Evolutionary conservation across 1,140 invertebrate genomes (phyloP).

Genomic region (Ceratina japonica): DNA sequence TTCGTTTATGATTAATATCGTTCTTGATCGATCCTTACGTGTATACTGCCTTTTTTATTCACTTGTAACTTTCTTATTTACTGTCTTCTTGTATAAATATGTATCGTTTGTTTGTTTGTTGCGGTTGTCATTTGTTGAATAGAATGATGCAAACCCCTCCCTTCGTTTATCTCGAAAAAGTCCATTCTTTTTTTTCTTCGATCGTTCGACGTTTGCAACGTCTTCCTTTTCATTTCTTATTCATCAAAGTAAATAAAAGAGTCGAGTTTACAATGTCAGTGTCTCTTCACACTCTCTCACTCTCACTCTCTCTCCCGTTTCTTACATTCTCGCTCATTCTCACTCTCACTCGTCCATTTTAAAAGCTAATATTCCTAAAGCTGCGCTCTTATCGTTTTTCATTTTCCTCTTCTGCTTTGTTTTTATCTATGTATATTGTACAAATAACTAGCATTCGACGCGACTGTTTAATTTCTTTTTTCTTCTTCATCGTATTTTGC

Average conservation of each 20-base stretch:
- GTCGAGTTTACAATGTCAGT: constrained; percentile 70
- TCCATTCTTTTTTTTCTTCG: constrained; percentile 69
- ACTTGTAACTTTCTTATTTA: constrained; percentile 76
- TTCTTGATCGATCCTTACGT: constrained; percentile 77
- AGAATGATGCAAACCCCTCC: constrained; percentile 73
- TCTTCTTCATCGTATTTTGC: constrained; percentile 40
- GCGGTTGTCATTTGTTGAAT: constrained; percentile 76
- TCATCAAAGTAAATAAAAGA: constrained; percentile 76
- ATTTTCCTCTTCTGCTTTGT: too few relatives aligned
- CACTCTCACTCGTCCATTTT: constrained; percentile 19
- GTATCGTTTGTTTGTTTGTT: constrained; percentile 61
- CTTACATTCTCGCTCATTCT: too few relatives aligned
- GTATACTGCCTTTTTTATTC: constrained; percentile 69
- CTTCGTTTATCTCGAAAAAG: too few relatives aligned
- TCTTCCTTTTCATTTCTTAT: constrained; percentile 49
- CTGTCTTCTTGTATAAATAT: constrained; percentile 79
- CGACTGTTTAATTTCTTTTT: constrained; percentile 59
- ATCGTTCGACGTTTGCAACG: constrained; percentile 69
- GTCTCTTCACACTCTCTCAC: constrained; percentile 62
- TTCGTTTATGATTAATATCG: constrained; percentile 77
- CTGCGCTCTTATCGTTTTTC: constrained; percentile 76
- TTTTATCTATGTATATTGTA: constrained; percentile 78
- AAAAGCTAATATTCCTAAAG: constrained; percentile 76
- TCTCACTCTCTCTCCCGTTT: too few relatives aligned
- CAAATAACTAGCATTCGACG: constrained; percentile 78